Conservation (phyloP, 2,888 invertebrate genomes). For the Drosophila lacicola region DNA sequence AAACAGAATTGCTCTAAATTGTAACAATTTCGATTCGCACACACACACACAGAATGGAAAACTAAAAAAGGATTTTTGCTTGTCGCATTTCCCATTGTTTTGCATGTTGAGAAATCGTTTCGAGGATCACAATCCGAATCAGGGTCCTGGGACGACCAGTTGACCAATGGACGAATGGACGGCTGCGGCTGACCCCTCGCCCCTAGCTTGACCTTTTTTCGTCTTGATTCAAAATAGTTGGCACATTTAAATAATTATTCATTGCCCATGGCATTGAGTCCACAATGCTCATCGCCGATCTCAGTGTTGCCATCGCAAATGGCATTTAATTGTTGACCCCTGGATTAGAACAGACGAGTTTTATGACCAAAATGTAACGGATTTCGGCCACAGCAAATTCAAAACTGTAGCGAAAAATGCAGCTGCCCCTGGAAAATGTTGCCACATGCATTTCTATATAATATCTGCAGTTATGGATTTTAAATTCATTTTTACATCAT, state of each 20-base stretch:
- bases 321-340: slow-evolving; percentile 79
- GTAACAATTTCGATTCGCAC: slow-evolving; percentile 58
- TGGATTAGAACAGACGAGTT: slow-evolving; percentile 11
- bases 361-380: slow-evolving; percentile 63
- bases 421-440: slow-evolving; percentile 38
- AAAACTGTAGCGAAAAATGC: slow-evolving; percentile 25
- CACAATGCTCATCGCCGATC: slow-evolving; percentile 37
- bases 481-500: no score
- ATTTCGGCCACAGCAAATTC: slow-evolving; percentile 37
- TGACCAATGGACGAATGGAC: slow-evolving; percentile 57
- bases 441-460: no score
- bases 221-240: slow-evolving; percentile 62
- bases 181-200: slow-evolving; percentile 44
- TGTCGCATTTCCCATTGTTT: slow-evolving; percentile 59
- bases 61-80: slow-evolving; percentile 52
- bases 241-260: slow-evolving; percentile 78
- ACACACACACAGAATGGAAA: slow-evolving; percentile 26
- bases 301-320: slow-evolving; percentile 63
- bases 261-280: slow-evolving; percentile 45
- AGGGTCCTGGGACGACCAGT: slow-evolving; percentile 46
- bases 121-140: slow-evolving; percentile 23
- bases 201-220: slow-evolving; percentile 69
- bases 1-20: slow-evolving; percentile 62
- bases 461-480: no score
- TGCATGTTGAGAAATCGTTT: slow-evolving; percentile 71